These are phyloP conservation scores for Stramonita haemastoma DNA, from an alignment of 2,888 invertebrate species.

Conservation along the genomic window DNA sequence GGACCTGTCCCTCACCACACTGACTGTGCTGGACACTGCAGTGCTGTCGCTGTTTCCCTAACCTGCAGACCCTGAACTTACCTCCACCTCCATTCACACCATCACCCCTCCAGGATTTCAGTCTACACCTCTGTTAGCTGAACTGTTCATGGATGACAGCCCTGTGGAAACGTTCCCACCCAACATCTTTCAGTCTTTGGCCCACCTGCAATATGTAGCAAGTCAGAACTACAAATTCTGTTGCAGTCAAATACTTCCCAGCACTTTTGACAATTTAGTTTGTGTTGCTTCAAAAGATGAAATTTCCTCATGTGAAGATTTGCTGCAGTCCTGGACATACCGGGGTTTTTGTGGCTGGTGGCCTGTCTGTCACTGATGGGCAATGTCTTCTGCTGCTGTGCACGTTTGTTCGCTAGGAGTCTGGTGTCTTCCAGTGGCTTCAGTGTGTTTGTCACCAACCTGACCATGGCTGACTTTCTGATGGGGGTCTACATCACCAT, in stretches of 20 bases:
- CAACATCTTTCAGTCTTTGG: background rate
- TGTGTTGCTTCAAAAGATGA: background rate
- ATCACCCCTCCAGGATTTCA: too few relatives aligned
- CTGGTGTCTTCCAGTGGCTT: background rate
- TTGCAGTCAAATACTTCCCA: background rate
- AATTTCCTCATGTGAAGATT: background rate
- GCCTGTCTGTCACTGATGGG: background rate
- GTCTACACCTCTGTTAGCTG: background rate
- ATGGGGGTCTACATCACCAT: background rate
- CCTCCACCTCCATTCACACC: background rate
- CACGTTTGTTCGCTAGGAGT: background rate
- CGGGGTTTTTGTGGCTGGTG: background rate
- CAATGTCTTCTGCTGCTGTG: background rate
- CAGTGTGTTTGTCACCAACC: conserved; percentile 10
- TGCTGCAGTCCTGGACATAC: background rate
- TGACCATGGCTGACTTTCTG: conserved; percentile 6
- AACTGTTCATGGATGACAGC: background rate
- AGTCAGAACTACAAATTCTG: background rate
- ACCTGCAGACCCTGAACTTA: background rate
- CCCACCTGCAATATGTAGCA: background rate
- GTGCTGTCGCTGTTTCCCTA: too few relatives aligned
- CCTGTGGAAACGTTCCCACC: background rate
- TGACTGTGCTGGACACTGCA: too few relatives aligned
- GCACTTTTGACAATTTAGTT: background rate
- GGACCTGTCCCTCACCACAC: too few relatives aligned